Evolutionary conservation across 2,113 vertebrate species (phyloP).

Genomic region (Microtus ochrogaster): DNA sequence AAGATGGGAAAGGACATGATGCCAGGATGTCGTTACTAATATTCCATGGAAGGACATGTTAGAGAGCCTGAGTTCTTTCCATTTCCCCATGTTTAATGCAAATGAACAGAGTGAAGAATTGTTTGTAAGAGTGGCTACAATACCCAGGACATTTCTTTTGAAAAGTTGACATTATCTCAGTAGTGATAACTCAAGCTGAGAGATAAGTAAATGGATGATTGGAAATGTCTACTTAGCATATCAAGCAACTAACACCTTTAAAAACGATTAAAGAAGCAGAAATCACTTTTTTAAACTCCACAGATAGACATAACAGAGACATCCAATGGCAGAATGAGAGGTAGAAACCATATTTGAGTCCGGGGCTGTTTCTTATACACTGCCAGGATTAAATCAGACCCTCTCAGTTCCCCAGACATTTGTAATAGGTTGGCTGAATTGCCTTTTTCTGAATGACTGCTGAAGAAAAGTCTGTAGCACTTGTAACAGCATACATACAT

Average conservation of each 20-base stretch:
- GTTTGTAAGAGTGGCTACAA: neutral
- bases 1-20: neutral
- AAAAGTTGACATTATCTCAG: slow-evolving; percentile 24
- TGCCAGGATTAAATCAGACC: neutral
- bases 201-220: neutral
- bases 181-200: neutral
- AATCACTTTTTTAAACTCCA: neutral
- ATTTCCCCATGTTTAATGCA: neutral
- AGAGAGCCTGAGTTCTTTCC: neutral
- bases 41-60: neutral
- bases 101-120: neutral
- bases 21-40: neutral
- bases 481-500: neutral
- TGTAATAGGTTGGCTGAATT: neutral
- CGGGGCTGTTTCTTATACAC: neutral
- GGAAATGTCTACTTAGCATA: neutral
- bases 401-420: neutral
- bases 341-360: neutral
- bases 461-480: neutral
- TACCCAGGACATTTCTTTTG: neutral
- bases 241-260: neutral
- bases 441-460: neutral
- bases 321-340: neutral
- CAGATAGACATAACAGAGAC: neutral
- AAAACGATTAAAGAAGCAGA: slow-evolving; percentile 33